These are phyloP conservation scores for Paramormyrops hopkinsi DNA, from an alignment of 2,797 vertebrate genomes.

Conservation along the genomic window DNA sequence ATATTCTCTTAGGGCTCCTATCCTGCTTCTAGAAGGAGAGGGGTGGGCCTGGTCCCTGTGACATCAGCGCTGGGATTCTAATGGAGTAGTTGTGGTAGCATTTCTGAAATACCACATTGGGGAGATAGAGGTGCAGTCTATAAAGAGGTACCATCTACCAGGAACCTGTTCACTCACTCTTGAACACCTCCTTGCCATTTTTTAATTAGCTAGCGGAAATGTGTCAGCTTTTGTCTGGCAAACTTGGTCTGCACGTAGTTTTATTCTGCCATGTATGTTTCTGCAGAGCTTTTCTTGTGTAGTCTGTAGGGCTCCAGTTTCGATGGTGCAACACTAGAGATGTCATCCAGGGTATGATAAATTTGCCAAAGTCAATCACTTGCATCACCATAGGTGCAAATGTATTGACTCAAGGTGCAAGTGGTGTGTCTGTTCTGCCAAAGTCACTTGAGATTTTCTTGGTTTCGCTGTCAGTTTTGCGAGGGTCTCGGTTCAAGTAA, in stretches of 20 bases:
- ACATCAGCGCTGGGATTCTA: neutral
- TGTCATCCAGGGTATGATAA: neutral
- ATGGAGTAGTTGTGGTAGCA: neutral
- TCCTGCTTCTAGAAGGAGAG: neutral
- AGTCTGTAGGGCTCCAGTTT: neutral
- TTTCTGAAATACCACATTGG: neutral
- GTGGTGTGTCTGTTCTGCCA: neutral
- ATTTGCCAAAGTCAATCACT: constrained; percentile 3
- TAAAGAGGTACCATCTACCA: neutral
- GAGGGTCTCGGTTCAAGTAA: neutral
- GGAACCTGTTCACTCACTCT: neutral
- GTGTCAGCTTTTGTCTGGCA: neutral
- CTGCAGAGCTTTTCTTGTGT: neutral
- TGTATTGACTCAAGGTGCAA: neutral
- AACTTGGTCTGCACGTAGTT: neutral
- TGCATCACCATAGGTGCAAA: neutral
- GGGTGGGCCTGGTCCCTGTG: neutral
- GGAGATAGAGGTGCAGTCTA: neutral
- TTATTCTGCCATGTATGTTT: neutral
- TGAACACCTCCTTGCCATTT: neutral
- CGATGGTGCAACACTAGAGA: neutral
- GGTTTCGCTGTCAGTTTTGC: neutral
- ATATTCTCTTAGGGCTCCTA: neutral
- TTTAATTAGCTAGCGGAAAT: neutral
- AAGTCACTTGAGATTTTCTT: neutral